Percentiles rank a stretch among this genome's conserved stretches.
Evolutionary conservation across 1,140 invertebrate genomes (phyloP).

Genomic region (Pogonus chalceus): DNA sequence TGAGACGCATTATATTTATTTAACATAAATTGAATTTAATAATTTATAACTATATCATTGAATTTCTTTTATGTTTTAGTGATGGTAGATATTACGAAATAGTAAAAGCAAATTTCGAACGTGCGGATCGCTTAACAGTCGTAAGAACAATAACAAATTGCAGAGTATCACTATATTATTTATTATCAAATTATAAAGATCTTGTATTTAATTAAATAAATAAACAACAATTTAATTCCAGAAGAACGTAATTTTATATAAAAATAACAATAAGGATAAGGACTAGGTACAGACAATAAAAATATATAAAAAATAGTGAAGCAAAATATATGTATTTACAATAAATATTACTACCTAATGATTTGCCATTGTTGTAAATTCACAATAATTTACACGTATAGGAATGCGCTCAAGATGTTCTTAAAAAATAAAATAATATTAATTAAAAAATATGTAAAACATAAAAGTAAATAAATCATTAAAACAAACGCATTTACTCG

Average conservation of each 20-base stretch:
- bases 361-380: constrained; percentile 1
- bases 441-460: not conserved
- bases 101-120: constrained; percentile 97
- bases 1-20: no score
- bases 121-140: constrained; percentile 91
- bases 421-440: constrained; percentile 4
- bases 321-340: constrained; percentile 8
- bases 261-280: not conserved
- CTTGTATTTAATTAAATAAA: constrained; percentile 75
- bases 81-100: constrained; percentile 99
- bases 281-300: not conserved
- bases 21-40: not conserved
- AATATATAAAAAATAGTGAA: not conserved
- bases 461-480: not conserved
- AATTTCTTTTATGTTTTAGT: constrained; percentile 46
- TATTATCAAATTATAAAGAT: constrained; percentile 87
- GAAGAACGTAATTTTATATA: not conserved
- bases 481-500: constrained; percentile 1
- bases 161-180: constrained; percentile 79
- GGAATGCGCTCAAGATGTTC: not conserved
- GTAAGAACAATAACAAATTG: constrained; percentile 93
- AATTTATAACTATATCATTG: constrained; percentile 10
- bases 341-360: constrained; percentile 10
- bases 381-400: no score
- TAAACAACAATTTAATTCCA: constrained; percentile 2